A percentile compares a stretch with the other conserved stretches of the same genome.
Evolutionary conservation across 2,113 vertebrate genomes (phyloP).

Genomic region (Nothocercus nigrocapillus): DNA sequence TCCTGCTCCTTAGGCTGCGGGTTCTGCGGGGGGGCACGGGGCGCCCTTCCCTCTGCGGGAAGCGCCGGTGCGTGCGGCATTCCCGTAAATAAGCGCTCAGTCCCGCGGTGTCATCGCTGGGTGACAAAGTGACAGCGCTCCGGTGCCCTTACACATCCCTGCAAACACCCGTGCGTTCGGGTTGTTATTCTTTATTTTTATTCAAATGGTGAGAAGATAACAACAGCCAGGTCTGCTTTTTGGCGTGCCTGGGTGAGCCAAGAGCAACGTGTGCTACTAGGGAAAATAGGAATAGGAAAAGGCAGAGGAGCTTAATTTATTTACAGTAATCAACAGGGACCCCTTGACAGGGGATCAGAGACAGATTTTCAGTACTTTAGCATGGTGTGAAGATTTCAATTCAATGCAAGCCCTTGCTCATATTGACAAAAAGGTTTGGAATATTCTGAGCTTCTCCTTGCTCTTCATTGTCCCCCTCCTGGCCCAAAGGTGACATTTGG

Average conservation of each 20-base stretch:
- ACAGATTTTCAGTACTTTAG: too few species aligned
- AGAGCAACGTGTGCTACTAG: too few species aligned
- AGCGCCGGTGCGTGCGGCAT: neutral
- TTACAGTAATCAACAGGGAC: too few species aligned
- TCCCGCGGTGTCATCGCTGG: neutral
- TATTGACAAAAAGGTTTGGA: too few species aligned
- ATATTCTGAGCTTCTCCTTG: too few species aligned
- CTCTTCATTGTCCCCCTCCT: too few species aligned
- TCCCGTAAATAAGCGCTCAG: constrained; percentile 29
- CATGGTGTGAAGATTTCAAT: too few species aligned
- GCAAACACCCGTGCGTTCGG: neutral
- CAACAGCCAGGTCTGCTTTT: neutral
- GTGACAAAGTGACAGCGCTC: neutral
- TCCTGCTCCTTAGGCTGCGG: neutral
- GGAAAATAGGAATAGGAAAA: too few species aligned
- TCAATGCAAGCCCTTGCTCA: too few species aligned
- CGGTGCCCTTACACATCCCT: neutral
- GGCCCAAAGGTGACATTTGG: too few species aligned
- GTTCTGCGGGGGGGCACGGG: neutral
- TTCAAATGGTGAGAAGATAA: neutral
- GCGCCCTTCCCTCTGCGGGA: neutral
- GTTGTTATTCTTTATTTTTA: neutral
- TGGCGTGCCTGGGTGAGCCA: neutral
- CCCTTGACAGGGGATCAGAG: too few species aligned
- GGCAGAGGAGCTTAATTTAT: too few species aligned